Base-by-base conservation (phyloP, 2,888 invertebrate genomes). In the Apocheima hispidaria region DNA sequence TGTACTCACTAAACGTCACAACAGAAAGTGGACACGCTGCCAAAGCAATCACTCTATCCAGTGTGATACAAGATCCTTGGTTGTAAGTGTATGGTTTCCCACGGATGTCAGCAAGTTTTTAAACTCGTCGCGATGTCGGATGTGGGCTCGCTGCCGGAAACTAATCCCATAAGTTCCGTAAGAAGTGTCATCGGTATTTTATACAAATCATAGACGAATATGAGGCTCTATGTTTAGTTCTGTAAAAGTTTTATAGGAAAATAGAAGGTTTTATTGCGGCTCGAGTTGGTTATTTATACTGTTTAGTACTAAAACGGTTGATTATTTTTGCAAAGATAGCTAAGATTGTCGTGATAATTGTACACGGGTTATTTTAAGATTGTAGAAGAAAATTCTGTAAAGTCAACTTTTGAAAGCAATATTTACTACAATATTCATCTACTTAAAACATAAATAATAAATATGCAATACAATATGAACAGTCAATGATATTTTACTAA, bases 1-100 rank as follows among this genome's bases (percentile, higher is more conserved):
- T n/a, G n/a, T n/a, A n/a, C n/a, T n/a, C n/a, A n/a, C n/a, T n/a
- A n/a, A n/a, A n/a, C n/a, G n/a, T n/a, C n/a, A n/a, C n/a, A n/a
- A n/a, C n/a, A n/a, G n/a, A n/a, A n/a, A n/a, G n/a, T n/a, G n/a
- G n/a, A n/a, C n/a, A n/a, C n/a, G n/a, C n/a, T n/a, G n/a, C n/a
- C n/a, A n/a, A n/a, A n/a, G n/a, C n/a, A n/a, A n/a, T n/a, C n/a
- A n/a, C n/a, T n/a, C n/a, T n/a, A n/a, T n/a, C n/a, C n/a, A n/a
- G n/a, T n/a, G n/a, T n/a, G n/a, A n/a, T n/a, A n/a, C n/a, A n/a
- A n/a, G n/a, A n/a, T n/a, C n/a, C n/a, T n/a, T n/a, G n/a, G n/a
- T n/a, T n/a, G 56, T 62, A 23, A 50, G 49, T 49, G 38, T 59
- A 65, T 48, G 60, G 67, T 63, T 68, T 68, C 65, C 60, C 65